phyloP scores from a whole-genome alignment of 2,113 vertebrate species.

The Pomatostomus ruficeps region DNA sequence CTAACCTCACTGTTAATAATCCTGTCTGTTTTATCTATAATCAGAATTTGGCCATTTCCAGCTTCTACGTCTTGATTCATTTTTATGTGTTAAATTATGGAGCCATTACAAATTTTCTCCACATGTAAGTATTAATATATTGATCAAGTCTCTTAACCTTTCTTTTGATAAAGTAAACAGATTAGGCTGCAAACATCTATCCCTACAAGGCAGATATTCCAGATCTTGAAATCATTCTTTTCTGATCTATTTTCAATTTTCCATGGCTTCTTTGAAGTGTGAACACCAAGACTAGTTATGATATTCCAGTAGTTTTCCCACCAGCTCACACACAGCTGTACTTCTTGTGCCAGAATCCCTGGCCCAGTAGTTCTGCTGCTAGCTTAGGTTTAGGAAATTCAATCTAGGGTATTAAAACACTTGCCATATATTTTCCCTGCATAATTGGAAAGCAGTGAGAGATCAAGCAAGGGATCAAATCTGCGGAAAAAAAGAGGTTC shows the following conservation, averaged over 20 bases:
- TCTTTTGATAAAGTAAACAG: constrained; percentile 23
- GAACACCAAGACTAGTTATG: constrained; percentile 41
- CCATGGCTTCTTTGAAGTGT: constrained; percentile 53
- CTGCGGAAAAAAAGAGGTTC: not conserved
- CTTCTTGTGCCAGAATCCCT: constrained; percentile 48
- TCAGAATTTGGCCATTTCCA: not conserved
- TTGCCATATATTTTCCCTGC: constrained; percentile 45
- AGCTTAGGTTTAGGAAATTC: constrained; percentile 59
- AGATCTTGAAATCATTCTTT: constrained; percentile 53
- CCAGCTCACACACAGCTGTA: constrained; percentile 63
- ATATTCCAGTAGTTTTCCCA: constrained; percentile 64
- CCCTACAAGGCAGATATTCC: constrained; percentile 8
- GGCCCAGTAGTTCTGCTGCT: constrained; percentile 20
- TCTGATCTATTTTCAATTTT: constrained; percentile 62
- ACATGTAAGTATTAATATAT: not conserved
- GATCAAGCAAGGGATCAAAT: constrained; percentile 50
- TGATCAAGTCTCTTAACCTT: not conserved
- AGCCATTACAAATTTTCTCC: not conserved
- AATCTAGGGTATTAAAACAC: constrained; percentile 49
- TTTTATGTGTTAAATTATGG: not conserved
- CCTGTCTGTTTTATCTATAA: not conserved
- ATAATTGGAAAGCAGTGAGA: constrained; percentile 51
- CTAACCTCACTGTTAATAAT: not conserved
- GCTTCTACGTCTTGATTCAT: not conserved
- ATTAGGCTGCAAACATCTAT: not conserved